These are phyloP conservation scores for Microtus richardsoni DNA, from an alignment of 2,113 vertebrate species.

Conservation along the genomic window DNA sequence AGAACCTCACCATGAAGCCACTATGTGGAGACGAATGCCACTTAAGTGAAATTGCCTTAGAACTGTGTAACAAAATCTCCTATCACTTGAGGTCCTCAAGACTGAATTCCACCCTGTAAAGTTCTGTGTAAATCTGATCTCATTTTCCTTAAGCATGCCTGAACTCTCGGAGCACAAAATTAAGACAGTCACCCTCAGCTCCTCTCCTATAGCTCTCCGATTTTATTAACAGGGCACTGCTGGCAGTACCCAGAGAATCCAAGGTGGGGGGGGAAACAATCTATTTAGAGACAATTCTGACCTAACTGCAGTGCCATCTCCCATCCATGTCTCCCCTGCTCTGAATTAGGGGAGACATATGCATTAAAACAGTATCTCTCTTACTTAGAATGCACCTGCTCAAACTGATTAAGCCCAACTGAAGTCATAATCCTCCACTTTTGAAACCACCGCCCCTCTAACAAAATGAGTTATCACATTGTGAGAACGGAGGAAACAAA, in stretches of 20 bases:
- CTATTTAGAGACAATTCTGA: conserved; percentile 77
- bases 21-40: neutral
- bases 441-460: conserved; percentile 57
- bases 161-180: conserved; percentile 62
- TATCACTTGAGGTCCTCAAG: neutral
- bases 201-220: conserved; percentile 46
- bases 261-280: conserved; percentile 31
- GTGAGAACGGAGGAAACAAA: neutral
- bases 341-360: conserved; percentile 75
- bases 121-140: conserved; percentile 21
- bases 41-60: neutral
- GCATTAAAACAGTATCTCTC: conserved; percentile 78
- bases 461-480: conserved; percentile 69
- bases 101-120: neutral
- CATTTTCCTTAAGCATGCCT: conserved; percentile 60
- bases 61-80: neutral
- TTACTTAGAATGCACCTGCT: conserved; percentile 80
- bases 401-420: conserved; percentile 68
- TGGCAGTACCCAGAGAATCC: conserved; percentile 54
- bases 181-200: conserved; percentile 62
- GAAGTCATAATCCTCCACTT: conserved; percentile 74
- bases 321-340: conserved; percentile 67
- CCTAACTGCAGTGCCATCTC: conserved; percentile 74
- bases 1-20: neutral
- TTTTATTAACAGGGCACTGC: conserved; percentile 65